These are phyloP conservation scores for Calidris pygmaea DNA, from an alignment of 2,113 vertebrate genomes.

Conservation along the genomic window DNA sequence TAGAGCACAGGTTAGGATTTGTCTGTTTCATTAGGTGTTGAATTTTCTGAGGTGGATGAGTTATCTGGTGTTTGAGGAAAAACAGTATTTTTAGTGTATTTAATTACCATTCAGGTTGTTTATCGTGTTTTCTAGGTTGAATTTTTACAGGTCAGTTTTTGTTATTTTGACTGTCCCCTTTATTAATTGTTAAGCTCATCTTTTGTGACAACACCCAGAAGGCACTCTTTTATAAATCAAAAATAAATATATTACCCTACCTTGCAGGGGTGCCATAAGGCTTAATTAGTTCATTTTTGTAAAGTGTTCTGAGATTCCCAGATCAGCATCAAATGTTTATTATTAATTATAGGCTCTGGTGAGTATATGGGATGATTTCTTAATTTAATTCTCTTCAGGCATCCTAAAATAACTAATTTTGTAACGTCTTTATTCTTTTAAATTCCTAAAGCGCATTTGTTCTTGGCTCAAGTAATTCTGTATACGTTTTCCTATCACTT, in stretches of 20 bases:
- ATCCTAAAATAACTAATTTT: slow-evolving; percentile 25
- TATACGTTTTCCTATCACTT: not conserved
- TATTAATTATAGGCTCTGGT: slow-evolving; percentile 57
- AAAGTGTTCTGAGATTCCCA: slow-evolving; percentile 43
- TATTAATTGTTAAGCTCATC: slow-evolving; percentile 26
- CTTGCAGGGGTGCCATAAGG: slow-evolving; percentile 44
- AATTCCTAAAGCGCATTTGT: not conserved
- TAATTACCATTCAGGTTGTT: not conserved
- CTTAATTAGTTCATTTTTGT: slow-evolving; percentile 61
- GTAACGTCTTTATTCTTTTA: not conserved
- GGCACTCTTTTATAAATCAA: slow-evolving; percentile 48
- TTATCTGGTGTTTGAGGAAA: not conserved
- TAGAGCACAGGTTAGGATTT: not conserved
- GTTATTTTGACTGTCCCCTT: not conserved
- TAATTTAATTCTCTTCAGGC: slow-evolving; percentile 42
- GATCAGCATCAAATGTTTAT: slow-evolving; percentile 52
- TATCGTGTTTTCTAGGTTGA: not conserved
- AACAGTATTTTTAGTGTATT: not conserved
- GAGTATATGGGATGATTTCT: slow-evolving; percentile 15
- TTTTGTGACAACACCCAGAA: slow-evolving; percentile 46
- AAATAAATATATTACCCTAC: slow-evolving; percentile 55
- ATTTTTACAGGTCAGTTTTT: not conserved
- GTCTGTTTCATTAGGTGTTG: not conserved
- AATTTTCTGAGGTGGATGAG: not conserved
- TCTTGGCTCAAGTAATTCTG: not conserved